A percentile compares a stretch with the other conserved stretches of the same genome.
Evolutionary conservation across 2,888 invertebrate species (phyloP).

Genomic region (Timandra comae): DNA sequence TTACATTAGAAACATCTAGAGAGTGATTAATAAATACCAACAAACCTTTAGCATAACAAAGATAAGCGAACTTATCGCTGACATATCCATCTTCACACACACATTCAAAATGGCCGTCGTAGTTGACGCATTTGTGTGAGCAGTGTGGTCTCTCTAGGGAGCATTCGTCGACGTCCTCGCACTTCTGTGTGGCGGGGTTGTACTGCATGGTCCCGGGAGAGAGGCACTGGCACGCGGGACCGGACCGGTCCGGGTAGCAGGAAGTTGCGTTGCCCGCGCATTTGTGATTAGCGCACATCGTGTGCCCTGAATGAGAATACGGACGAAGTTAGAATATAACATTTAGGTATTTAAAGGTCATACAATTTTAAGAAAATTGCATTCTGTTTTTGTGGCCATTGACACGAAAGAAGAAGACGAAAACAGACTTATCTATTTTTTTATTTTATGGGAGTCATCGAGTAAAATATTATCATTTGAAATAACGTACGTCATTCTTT

Average conservation of each 20-base stretch:
- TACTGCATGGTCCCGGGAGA: constrained; percentile 45
- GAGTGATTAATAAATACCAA: no score
- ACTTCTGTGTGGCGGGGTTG: constrained; percentile 45
- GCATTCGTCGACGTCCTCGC: constrained; percentile 81
- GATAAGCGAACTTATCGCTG: constrained; percentile 29
- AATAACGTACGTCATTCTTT: no score
- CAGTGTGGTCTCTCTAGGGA: constrained; percentile 78
- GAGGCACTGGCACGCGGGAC: constrained; percentile 74
- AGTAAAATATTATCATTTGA: no score
- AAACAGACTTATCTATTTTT: no score
- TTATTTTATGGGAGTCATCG: no score
- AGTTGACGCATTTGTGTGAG: constrained; percentile 82
- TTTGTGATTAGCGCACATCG: constrained; percentile 45
- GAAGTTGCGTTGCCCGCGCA: constrained; percentile 32
- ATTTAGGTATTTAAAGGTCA: no score
- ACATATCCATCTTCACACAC: constrained; percentile 73
- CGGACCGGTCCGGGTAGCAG: constrained; percentile 43
- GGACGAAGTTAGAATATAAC: no score
- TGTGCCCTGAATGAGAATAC: constrained; percentile 39
- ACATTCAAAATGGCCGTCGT: constrained; percentile 77
- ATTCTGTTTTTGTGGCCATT: no score
- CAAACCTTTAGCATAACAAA: constrained; percentile 52
- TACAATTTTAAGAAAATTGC: no score
- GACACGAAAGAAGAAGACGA: no score
- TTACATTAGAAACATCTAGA: no score